These are phyloP conservation scores for Rapana venosa DNA, from an alignment of 2,888 invertebrate genomes.

Conservation along the genomic window DNA sequence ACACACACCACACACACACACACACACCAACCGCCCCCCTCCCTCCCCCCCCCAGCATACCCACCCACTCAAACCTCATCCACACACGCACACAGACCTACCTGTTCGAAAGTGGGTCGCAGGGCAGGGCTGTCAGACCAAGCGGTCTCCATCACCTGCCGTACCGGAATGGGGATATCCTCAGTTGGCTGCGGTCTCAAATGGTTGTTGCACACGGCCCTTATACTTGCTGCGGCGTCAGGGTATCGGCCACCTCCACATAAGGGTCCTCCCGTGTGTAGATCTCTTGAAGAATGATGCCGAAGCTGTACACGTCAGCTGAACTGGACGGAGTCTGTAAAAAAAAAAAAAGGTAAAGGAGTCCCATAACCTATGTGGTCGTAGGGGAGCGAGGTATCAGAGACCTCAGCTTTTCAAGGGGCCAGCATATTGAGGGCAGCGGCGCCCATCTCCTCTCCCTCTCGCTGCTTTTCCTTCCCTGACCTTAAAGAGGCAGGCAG, in stretches of 20 bases:
- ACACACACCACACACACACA: not conserved
- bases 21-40: not conserved
- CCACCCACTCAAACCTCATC: not conserved
- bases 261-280: constrained; percentile 70
- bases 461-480: too few species aligned
- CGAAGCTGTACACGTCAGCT: constrained; percentile 71
- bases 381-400: too few species aligned
- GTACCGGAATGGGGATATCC: constrained; percentile 58
- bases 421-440: too few species aligned
- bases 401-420: too few species aligned
- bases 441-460: too few species aligned
- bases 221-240: constrained; percentile 62
- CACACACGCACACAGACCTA: constrained; percentile 8
- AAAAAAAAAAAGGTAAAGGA: too few species aligned
- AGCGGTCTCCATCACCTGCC: constrained; percentile 62
- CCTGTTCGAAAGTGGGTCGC: constrained; percentile 64
- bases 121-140: constrained; percentile 63
- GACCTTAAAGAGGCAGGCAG: too few species aligned
- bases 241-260: constrained; percentile 58
- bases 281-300: constrained; percentile 73
- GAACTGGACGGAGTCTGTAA: constrained; percentile 50
- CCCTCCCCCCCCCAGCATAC: not conserved
- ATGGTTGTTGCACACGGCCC: constrained; percentile 59
- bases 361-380: too few species aligned
- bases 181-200: constrained; percentile 61